A percentile compares a stretch with the other conserved stretches of the same genome.
phyloP scores from a whole-genome alignment of 2,797 vertebrate species.

The Odontamblyopus rebecca region DNA sequence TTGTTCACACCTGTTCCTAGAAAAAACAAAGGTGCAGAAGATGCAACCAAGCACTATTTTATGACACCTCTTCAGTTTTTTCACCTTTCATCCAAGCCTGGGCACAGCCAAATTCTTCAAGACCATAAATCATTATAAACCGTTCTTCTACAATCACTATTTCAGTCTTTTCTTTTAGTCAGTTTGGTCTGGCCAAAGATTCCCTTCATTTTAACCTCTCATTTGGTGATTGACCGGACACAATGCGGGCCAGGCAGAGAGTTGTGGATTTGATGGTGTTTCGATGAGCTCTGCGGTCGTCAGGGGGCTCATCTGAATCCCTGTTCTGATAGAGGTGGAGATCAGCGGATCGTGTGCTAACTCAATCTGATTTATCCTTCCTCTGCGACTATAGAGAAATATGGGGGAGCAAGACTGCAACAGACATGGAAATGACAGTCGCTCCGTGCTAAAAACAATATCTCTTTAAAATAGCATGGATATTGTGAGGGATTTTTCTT shows the following conservation, averaged over 20 bases:
- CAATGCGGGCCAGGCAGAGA: slow-evolving; percentile 53
- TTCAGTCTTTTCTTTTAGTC: slow-evolving; percentile 30
- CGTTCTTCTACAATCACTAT: slow-evolving; percentile 32
- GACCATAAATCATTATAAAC: slow-evolving; percentile 64
- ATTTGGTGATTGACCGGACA: slow-evolving; percentile 50
- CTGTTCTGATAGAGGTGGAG: slow-evolving; percentile 50
- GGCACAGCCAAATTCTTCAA: slow-evolving; percentile 56
- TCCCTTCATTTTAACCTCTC: slow-evolving; percentile 42
- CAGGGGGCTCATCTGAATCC: slow-evolving; percentile 70
- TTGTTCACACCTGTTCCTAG: slow-evolving; percentile 42
- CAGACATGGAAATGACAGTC: neutral
- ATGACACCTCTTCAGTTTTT: slow-evolving; percentile 62
- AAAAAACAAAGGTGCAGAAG: slow-evolving; percentile 41
- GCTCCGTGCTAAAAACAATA: neutral
- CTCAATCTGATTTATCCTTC: slow-evolving; percentile 51
- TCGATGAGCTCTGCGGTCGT: slow-evolving; percentile 73
- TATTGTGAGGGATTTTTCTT: too few species aligned
- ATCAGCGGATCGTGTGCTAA: slow-evolving; percentile 61
- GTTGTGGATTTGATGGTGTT: slow-evolving; percentile 64
- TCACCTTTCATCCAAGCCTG: slow-evolving; percentile 60
- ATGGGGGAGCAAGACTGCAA: neutral
- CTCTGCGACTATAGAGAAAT: slow-evolving; percentile 37
- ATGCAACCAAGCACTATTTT: slow-evolving; percentile 28
- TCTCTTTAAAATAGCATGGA: neutral
- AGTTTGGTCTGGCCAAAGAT: slow-evolving; percentile 30